Conservation (phyloP, 23 tunicate genomes). For the Halocynthia aurantium region DNA sequence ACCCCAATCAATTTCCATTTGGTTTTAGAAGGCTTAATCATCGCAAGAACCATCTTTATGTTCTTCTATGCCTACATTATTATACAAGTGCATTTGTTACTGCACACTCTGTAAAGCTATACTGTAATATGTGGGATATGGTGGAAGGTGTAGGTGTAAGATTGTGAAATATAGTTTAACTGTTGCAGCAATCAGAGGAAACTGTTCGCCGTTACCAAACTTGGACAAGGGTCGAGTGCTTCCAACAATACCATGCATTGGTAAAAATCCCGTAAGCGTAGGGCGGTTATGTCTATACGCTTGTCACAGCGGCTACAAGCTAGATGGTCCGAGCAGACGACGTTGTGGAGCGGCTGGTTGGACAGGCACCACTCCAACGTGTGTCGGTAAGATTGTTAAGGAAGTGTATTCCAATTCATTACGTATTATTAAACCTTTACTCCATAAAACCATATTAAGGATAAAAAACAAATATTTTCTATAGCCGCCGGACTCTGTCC, state of each 20-base stretch:
- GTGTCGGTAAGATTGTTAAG: slow-evolving; percentile 18
- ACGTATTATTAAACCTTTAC: background rate
- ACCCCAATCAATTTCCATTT: too few species aligned
- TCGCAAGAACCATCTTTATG: too few species aligned
- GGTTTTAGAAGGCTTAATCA: too few species aligned
- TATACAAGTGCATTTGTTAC: too few species aligned
- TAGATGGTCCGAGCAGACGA: slow-evolving; percentile 14
- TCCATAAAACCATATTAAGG: background rate
- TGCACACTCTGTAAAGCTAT: too few species aligned
- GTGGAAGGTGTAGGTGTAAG: too few species aligned
- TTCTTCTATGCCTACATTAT: too few species aligned
- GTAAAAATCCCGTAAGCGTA: slow-evolving; percentile 2
- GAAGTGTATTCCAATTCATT: background rate
- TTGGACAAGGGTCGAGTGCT: slow-evolving; percentile 26
- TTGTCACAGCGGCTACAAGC: slow-evolving; percentile 33
- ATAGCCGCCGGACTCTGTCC: slow-evolving; percentile 21
- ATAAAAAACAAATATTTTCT: background rate
- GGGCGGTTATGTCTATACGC: slow-evolving; percentile 40
- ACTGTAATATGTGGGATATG: too few species aligned
- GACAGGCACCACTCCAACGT: slow-evolving; percentile 33
- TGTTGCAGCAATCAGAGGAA: slow-evolving; percentile 3
- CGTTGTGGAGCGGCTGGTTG: slow-evolving; percentile 31
- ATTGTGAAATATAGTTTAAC: too few species aligned
- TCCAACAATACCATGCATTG: slow-evolving; percentile 29
- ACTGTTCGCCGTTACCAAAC: slow-evolving; percentile 9